Evolutionary conservation across 2,888 invertebrate genomes (phyloP).

Genomic region (Hanleya hanleyi): DNA sequence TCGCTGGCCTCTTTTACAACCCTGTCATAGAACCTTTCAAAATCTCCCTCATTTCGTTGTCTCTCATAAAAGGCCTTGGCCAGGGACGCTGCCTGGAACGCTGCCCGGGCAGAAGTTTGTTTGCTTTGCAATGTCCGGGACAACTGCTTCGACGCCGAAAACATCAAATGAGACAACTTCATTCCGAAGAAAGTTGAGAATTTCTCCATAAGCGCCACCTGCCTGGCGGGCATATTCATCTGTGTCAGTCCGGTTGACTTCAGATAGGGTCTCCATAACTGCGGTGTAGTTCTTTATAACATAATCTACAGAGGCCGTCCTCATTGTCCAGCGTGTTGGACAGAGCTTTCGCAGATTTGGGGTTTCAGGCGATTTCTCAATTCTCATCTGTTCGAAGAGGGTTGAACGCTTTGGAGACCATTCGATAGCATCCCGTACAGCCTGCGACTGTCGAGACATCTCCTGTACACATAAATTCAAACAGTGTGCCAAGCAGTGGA

Average conservation of each 20-base stretch:
- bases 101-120: conserved; percentile 23
- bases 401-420: conserved; percentile 30
- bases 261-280: conserved; percentile 23
- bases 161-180: conserved; percentile 25
- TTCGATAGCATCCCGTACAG: conserved; percentile 31
- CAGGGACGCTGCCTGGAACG: neutral
- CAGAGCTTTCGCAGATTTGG: conserved; percentile 23
- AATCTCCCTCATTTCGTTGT: conserved; percentile 21
- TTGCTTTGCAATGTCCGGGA: conserved; percentile 26
- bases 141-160: conserved; percentile 29
- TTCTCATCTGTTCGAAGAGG: conserved; percentile 20
- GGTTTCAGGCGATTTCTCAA: conserved; percentile 12
- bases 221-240: conserved; percentile 28
- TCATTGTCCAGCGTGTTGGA: conserved; percentile 35
- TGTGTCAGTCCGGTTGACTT: conserved; percentile 13
- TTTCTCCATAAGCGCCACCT: conserved; percentile 31
- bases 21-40: conserved; percentile 15
- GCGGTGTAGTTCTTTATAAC: conserved; percentile 29
- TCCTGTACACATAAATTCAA: conserved; percentile 29
- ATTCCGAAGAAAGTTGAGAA: conserved; percentile 30
- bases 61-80: conserved; percentile 10
- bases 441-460: conserved; percentile 15
- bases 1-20: conserved; percentile 3
- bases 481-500: conserved; percentile 33
- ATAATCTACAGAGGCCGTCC: conserved; percentile 19